These are phyloP conservation scores for Matsumurasca onukii DNA, from an alignment of 1,140 invertebrate genomes.

Conservation along the genomic window DNA sequence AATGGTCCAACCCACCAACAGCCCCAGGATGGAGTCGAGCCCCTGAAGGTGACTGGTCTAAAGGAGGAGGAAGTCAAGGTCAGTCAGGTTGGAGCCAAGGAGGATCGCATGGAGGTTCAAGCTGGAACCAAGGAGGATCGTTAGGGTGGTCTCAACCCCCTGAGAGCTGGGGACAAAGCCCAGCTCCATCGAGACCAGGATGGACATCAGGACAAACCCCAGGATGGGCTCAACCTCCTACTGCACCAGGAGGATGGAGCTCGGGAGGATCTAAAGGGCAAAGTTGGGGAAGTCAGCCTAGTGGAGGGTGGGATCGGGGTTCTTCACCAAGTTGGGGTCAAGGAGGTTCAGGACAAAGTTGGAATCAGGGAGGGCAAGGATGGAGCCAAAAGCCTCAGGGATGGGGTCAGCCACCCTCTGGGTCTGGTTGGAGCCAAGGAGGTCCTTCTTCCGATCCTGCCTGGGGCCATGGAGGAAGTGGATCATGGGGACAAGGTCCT, in stretches of 20 bases:
- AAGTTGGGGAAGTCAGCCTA: conserved; percentile 1
- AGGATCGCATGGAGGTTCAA: not conserved
- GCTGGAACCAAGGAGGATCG: conserved; percentile 2
- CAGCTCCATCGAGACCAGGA: not conserved
- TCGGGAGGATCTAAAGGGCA: not conserved
- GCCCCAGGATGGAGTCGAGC: conserved; percentile 14
- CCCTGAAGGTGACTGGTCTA: not conserved
- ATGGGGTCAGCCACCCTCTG: conserved; percentile 10
- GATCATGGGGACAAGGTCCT: not conserved
- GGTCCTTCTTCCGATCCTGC: not conserved
- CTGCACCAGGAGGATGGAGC: not conserved
- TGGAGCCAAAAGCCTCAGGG: not conserved
- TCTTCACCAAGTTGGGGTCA: not conserved
- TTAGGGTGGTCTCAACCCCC: conserved; percentile 12
- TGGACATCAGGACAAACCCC: conserved; percentile 1
- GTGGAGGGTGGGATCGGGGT: not conserved
- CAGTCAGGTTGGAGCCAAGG: conserved; percentile 8
- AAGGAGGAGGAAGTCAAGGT: conserved; percentile 2
- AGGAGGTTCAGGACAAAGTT: not conserved
- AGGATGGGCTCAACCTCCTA: not conserved
- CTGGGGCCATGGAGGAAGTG: not conserved
- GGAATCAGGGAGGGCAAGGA: not conserved
- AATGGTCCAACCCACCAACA: not conserved
- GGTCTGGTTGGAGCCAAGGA: not conserved
- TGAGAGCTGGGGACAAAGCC: not conserved